Percentiles rank a stretch among this genome's conserved stretches.
Conservation (phyloP, 2,888 invertebrate genomes). For the Odontocerum albicorne region DNA sequence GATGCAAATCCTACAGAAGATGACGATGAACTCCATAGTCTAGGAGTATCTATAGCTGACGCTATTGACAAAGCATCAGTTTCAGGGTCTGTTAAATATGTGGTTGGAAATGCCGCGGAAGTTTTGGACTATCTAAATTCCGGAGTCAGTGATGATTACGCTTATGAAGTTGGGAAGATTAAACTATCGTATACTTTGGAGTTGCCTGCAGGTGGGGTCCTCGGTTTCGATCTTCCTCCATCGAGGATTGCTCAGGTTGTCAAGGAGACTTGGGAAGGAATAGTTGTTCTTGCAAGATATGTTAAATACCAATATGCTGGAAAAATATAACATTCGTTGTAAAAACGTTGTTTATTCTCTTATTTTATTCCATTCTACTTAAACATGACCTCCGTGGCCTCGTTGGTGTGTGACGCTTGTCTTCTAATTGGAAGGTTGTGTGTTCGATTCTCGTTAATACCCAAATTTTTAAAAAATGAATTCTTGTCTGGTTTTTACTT, state of each 20-base stretch:
- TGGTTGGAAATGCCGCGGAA: slow-evolving; percentile 58
- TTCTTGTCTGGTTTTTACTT: too few relatives aligned
- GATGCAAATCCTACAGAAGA: slow-evolving; percentile 55
- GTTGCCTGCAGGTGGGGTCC: slow-evolving; percentile 57
- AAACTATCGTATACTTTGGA: slow-evolving; percentile 67
- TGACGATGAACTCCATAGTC: slow-evolving; percentile 49
- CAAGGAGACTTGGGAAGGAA: slow-evolving; percentile 61
- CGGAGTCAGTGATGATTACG: slow-evolving; percentile 70
- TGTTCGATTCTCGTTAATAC: too few relatives aligned
- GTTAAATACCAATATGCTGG: too few relatives aligned
- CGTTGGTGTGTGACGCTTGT: too few relatives aligned
- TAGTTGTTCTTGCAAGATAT: slow-evolving; percentile 53
- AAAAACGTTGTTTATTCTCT: too few relatives aligned
- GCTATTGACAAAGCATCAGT: slow-evolving; percentile 46
- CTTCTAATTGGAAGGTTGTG: too few relatives aligned
- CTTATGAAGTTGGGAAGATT: slow-evolving; percentile 57
- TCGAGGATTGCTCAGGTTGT: slow-evolving; percentile 58
- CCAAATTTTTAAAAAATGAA: too few relatives aligned
- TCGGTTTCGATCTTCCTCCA: slow-evolving; percentile 61
- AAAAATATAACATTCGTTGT: too few relatives aligned
- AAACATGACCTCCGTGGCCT: too few relatives aligned
- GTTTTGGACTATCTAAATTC: slow-evolving; percentile 58
- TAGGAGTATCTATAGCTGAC: slow-evolving; percentile 48
- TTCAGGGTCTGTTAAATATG: slow-evolving; percentile 49
- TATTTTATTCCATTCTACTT: too few relatives aligned